Percentiles rank a stretch among this genome's conserved stretches.
phyloP scores from a whole-genome alignment of 2,888 invertebrate genomes.

The Latrodectus hesperus region DNA sequence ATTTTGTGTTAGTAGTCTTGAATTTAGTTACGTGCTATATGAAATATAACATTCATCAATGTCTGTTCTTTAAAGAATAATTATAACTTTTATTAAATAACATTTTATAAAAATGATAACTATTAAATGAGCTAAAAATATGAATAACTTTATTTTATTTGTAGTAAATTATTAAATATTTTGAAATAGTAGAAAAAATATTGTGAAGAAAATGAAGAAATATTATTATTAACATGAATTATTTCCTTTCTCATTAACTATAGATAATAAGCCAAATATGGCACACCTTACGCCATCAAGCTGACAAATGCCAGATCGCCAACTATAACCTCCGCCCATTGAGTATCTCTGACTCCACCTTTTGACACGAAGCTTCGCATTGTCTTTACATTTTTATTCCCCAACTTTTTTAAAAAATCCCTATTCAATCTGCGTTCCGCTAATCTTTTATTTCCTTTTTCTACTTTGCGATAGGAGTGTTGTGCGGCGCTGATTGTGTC shows the following conservation, averaged over 20 bases:
- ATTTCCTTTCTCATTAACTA: not conserved
- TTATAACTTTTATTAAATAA: too few relatives aligned
- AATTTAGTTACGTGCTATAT: too few relatives aligned
- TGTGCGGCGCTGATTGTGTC: not conserved
- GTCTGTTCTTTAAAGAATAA: too few relatives aligned
- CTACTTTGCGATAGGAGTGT: not conserved
- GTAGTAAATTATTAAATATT: too few relatives aligned
- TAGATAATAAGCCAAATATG: conserved; percentile 10
- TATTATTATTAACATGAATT: too few relatives aligned
- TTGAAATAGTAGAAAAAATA: too few relatives aligned
- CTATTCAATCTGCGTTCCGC: conserved; percentile 39
- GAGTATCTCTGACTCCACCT: conserved; percentile 50
- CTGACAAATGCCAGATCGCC: conserved; percentile 65
- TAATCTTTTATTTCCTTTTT: conserved; percentile 32
- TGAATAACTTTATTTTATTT: too few relatives aligned
- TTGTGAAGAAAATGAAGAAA: too few relatives aligned
- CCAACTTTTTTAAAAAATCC: conserved; percentile 19
- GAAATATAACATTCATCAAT: too few relatives aligned
- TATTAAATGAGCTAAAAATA: too few relatives aligned
- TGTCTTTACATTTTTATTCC: conserved; percentile 37
- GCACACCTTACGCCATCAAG: not conserved
- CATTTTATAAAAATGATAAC: too few relatives aligned
- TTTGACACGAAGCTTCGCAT: conserved; percentile 45
- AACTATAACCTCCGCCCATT: conserved; percentile 63
- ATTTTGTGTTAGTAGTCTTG: too few relatives aligned